phyloP scores from a whole-genome alignment of 2,888 invertebrate genomes.

The Calephelis perditalis region DNA sequence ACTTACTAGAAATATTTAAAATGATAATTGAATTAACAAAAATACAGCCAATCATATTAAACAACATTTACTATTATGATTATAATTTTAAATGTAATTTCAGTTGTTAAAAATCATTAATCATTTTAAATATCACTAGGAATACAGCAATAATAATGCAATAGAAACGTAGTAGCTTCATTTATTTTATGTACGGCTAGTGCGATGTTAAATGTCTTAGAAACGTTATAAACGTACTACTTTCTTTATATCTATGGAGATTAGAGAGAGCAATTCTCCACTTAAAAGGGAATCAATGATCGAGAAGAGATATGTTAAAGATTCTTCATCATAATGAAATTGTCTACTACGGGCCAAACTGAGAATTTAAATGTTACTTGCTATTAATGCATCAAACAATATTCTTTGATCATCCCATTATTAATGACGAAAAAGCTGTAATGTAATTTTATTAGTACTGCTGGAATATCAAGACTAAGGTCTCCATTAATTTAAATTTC shows the following conservation, averaged over 20 bases:
- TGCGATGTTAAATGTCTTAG: slow-evolving; percentile 40
- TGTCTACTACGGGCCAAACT: too few species aligned
- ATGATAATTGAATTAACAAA: slow-evolving; percentile 40
- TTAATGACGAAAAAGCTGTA: too few species aligned
- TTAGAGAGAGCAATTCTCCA: background rate
- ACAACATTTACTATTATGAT: slow-evolving; percentile 3
- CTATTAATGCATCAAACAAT: too few species aligned
- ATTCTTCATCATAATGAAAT: too few species aligned
- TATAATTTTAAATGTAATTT: slow-evolving; percentile 7
- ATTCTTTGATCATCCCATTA: too few species aligned
- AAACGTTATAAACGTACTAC: slow-evolving; percentile 16
- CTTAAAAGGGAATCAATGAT: too few species aligned
- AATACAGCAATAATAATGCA: slow-evolving; percentile 70
- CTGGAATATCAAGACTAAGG: too few species aligned
- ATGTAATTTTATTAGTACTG: too few species aligned
- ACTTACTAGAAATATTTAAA: slow-evolving; percentile 39
- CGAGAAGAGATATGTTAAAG: too few species aligned
- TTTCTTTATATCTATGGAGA: slow-evolving; percentile 10
- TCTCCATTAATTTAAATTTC: too few species aligned
- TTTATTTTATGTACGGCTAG: slow-evolving; percentile 66
- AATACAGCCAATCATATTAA: too few species aligned
- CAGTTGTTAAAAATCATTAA: slow-evolving; percentile 21
- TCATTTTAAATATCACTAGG: slow-evolving; percentile 30
- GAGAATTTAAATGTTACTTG: too few species aligned
- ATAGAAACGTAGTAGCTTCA: slow-evolving; percentile 55